Percentiles rank a stretch among this genome's conserved stretches.
Conservation (phyloP, 2,113 vertebrate species). For the Salvelinus alpinus region DNA sequence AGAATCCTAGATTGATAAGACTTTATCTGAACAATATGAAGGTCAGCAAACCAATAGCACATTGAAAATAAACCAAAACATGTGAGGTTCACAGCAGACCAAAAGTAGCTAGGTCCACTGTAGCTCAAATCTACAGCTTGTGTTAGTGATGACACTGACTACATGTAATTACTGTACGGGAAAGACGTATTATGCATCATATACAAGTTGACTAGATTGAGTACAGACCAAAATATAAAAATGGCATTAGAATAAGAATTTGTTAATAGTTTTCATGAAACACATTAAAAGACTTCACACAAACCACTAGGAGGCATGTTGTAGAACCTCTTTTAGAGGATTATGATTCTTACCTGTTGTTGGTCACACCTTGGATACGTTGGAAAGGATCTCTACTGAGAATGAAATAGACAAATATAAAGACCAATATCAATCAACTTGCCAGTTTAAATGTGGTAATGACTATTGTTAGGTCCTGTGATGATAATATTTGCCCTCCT, state of each 20-base stretch:
- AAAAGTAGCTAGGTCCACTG: too few relatives aligned
- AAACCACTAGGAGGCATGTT: neutral
- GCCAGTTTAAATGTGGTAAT: neutral
- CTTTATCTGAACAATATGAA: too few relatives aligned
- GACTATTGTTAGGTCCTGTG: neutral
- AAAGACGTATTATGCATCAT: too few relatives aligned
- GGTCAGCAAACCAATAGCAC: too few relatives aligned
- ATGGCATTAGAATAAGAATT: neutral
- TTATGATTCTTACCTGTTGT: constrained; percentile 1
- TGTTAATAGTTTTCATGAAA: neutral
- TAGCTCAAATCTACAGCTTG: too few relatives aligned
- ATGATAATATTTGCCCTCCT: neutral
- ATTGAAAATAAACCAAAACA: too few relatives aligned
- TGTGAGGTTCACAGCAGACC: too few relatives aligned
- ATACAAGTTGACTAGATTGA: too few relatives aligned
- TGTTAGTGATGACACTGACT: too few relatives aligned
- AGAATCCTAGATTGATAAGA: too few relatives aligned
- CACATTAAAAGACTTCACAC: neutral
- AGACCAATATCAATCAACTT: neutral
- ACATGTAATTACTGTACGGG: too few relatives aligned
- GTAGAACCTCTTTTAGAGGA: neutral
- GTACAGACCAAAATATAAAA: too few relatives aligned
- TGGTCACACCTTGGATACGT: neutral
- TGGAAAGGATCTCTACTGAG: neutral
- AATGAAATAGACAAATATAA: neutral